Percentiles rank a stretch among this genome's conserved stretches.
Conservation (phyloP, 2,797 vertebrate species). For the Ataeniobius toweri region DNA sequence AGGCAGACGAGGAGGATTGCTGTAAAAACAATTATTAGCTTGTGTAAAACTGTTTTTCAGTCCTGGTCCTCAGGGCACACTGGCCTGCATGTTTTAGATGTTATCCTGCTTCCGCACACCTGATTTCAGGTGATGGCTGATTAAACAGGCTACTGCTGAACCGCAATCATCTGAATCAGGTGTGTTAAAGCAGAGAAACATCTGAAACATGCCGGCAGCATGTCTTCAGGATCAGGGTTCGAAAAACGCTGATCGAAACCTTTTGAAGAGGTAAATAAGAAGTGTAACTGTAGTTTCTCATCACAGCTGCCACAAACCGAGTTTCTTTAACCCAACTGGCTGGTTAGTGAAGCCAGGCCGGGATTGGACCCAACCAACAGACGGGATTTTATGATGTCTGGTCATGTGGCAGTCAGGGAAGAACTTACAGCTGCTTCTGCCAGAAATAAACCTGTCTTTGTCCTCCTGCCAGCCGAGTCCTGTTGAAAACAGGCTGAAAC, state of each 20-base stretch:
- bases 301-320: not conserved
- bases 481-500: not conserved
- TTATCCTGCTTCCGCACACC: no score
- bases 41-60: no score
- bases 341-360: not conserved
- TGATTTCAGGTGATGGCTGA: no score
- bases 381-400: not conserved
- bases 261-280: not conserved
- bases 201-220: no score
- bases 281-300: not conserved
- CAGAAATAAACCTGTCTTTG: slow-evolving; percentile 26
- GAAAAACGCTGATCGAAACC: no score
- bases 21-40: not conserved
- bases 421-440: slow-evolving; percentile 41
- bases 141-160: no score
- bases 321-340: not conserved
- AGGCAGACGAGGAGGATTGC: not conserved
- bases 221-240: no score
- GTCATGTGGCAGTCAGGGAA: not conserved
- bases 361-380: not conserved
- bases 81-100: no score
- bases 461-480: slow-evolving; percentile 21
- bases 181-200: no score
- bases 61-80: no score
- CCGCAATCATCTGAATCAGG: no score